Base-by-base conservation (phyloP, 2,113 vertebrate species). In the human region DNA sequence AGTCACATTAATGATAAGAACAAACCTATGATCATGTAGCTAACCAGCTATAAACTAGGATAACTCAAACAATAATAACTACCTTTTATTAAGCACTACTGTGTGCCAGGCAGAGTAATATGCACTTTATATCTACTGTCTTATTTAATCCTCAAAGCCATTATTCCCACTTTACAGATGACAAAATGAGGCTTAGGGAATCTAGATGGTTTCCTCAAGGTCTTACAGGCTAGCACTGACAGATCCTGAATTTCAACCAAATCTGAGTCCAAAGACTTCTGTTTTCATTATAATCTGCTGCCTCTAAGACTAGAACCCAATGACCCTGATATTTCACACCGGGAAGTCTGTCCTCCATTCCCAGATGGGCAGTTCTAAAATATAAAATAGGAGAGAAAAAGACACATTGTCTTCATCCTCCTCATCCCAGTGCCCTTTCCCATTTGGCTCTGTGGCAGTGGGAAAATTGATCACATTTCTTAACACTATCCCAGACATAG, bases 81-180 rank as follows among this genome's bases (percentile, higher is more conserved):
- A 79, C 0, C 17, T 35, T 95, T 94, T 80, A 83, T 61, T 90
- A 27, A 92, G 25, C 84, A n/a, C 23, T 73, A 78, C 40, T 81
- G 66, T 68, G 16, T 59, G 32, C 9, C 38, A 81, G 25, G 23
- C 55, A 94, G 25, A 93, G 93, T 35, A 84, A 4, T 52, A 76
- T 93, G 61, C 6, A 59, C 35, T 86, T 92, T 48, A 64, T 66
- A 88, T 43, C 16, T 25, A 87, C 48, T 90, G 14, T 95, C 38
- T 92, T 76, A 85, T 48, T 97, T 94, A 93, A 97, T 88, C 48
- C 35, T 97, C 81, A 94, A 81, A 85, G 27, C 7, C 48, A 23
- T n/a, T 89, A 70, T 57, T 88, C 50, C 45, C 55, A 88, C 25
- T 95, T 81, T 80, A 85, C 55, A 89, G 17, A 81, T 95, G 70